These are phyloP conservation scores for Torymus texanus DNA, from an alignment of 2,888 invertebrate species.

Conservation along the genomic window DNA sequence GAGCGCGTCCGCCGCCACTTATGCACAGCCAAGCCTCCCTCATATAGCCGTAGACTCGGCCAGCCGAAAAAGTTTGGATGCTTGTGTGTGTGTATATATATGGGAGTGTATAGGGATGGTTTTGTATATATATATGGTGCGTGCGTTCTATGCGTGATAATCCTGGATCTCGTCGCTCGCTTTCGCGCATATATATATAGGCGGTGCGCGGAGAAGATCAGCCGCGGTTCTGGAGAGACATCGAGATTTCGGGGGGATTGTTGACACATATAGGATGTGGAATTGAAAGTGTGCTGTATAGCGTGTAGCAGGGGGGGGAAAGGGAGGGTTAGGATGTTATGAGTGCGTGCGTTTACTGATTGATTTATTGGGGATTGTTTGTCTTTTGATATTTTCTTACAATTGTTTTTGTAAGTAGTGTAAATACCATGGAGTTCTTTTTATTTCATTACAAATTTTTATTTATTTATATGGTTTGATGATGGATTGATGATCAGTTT, in stretches of 20 bases:
- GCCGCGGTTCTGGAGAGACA: background rate
- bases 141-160: slow-evolving; percentile 41
- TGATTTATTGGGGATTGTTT: slow-evolving; percentile 33
- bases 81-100: background rate
- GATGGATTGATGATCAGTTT: no score
- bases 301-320: no score
- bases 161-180: slow-evolving; percentile 49
- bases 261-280: no score
- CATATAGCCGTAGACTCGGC: background rate
- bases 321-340: no score
- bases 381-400: background rate
- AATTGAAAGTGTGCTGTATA: slow-evolving; percentile 36
- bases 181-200: background rate
- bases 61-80: slow-evolving; percentile 35
- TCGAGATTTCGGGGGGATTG: background rate
- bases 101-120: no score
- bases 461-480: no score
- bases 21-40: slow-evolving; percentile 18
- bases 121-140: slow-evolving; percentile 7
- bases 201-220: background rate
- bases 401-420: background rate
- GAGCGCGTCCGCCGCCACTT: slow-evolving; percentile 24
- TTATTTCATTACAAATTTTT: no score
- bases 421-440: background rate
- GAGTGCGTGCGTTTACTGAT: slow-evolving; percentile 17